Conservation (phyloP, 2,888 invertebrate genomes). For the Macrosoma leucophasiata region DNA sequence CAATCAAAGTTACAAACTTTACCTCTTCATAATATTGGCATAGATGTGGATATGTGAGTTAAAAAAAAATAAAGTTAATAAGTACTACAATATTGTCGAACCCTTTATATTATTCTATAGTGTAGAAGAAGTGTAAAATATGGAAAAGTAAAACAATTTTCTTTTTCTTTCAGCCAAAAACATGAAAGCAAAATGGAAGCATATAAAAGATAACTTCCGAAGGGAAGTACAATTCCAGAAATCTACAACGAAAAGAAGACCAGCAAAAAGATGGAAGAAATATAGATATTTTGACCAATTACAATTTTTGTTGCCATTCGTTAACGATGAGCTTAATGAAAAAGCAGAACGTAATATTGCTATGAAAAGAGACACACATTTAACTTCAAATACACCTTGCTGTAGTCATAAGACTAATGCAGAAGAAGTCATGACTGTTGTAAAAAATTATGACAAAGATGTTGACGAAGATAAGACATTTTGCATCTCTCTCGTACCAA, state of each 20-base stretch:
- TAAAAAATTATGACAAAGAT: slow-evolving; percentile 13
- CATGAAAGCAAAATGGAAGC: slow-evolving; percentile 20
- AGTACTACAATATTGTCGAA: too few relatives aligned
- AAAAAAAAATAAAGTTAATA: too few relatives aligned
- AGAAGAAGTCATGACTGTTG: slow-evolving; percentile 15
- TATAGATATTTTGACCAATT: slow-evolving; percentile 23
- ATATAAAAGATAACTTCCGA: slow-evolving; percentile 20
- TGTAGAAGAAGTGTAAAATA: too few relatives aligned
- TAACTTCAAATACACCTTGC: slow-evolving; percentile 13
- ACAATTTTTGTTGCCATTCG: slow-evolving; percentile 22
- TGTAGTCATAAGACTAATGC: slow-evolving; percentile 13
- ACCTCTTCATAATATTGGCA: too few relatives aligned
- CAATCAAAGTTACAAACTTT: too few relatives aligned
- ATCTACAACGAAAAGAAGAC: slow-evolving; percentile 8
- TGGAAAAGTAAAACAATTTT: slow-evolving; percentile 8
- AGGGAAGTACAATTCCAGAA: slow-evolving; percentile 19
- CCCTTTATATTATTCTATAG: too few relatives aligned
- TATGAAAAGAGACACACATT: too few relatives aligned
- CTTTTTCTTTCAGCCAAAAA: slow-evolving; percentile 7
- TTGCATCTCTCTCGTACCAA: slow-evolving; percentile 18
- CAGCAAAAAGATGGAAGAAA: slow-evolving; percentile 19
- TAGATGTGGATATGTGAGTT: too few relatives aligned
- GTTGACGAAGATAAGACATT: slow-evolving; percentile 21
- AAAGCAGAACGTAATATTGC: slow-evolving; percentile 1
- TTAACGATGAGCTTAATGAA: slow-evolving; percentile 15